These are phyloP conservation scores for Fukomys damarensis DNA, from an alignment of 2,113 vertebrate species.

Conservation along the genomic window DNA sequence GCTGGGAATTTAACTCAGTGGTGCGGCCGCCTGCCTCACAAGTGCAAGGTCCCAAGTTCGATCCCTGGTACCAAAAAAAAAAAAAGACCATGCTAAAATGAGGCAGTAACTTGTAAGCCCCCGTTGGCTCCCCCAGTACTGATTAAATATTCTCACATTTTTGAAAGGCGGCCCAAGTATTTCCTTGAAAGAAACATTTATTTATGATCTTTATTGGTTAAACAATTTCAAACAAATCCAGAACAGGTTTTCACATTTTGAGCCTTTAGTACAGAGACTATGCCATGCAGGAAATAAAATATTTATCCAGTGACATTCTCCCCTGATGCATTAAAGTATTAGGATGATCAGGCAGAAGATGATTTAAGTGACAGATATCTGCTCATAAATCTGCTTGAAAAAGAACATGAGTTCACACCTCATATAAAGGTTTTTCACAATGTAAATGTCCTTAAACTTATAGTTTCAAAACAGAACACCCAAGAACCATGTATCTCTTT, in stretches of 20 bases:
- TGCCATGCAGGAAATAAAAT: slow-evolving; percentile 73
- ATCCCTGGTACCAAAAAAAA: too few relatives aligned
- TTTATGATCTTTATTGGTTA: slow-evolving; percentile 82
- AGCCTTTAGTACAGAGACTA: slow-evolving; percentile 74
- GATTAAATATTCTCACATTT: slow-evolving; percentile 60
- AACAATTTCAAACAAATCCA: slow-evolving; percentile 82
- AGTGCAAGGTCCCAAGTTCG: too few relatives aligned
- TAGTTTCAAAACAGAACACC: slow-evolving; percentile 80
- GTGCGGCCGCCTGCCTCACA: too few relatives aligned
- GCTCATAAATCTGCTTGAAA: slow-evolving; percentile 81
- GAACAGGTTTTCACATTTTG: slow-evolving; percentile 82
- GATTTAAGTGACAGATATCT: slow-evolving; percentile 72
- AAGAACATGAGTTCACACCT: slow-evolving; percentile 74
- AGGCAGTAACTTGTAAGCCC: not conserved
- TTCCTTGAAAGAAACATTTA: slow-evolving; percentile 85
- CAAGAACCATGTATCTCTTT: slow-evolving; percentile 78
- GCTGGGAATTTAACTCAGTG: too few relatives aligned
- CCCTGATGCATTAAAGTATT: slow-evolving; percentile 29
- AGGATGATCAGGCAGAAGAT: slow-evolving; percentile 68
- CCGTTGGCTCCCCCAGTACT: not conserved
- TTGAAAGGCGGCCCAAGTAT: slow-evolving; percentile 73
- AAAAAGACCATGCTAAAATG: not conserved
- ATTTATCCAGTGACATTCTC: slow-evolving; percentile 64
- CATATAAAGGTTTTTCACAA: slow-evolving; percentile 77
- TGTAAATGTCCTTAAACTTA: slow-evolving; percentile 79